These are phyloP conservation scores for Pomatostomus ruficeps DNA, from an alignment of 2,113 vertebrate species.

Conservation along the genomic window DNA sequence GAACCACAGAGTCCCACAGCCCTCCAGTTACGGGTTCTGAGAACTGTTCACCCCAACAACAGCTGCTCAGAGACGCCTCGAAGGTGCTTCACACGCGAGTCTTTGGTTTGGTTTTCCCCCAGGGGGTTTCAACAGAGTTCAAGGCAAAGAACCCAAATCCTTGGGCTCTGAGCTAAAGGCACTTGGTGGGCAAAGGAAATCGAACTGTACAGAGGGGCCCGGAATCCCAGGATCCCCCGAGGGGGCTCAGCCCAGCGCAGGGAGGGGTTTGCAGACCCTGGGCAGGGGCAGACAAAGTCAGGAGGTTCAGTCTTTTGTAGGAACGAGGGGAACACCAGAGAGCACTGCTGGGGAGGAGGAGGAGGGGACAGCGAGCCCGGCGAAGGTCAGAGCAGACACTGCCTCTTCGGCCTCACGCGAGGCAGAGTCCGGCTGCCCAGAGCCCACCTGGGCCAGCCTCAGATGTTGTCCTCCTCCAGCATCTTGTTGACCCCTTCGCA, in stretches of 20 bases:
- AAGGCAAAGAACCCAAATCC: background rate
- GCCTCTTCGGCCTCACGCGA: rapidly evolving
- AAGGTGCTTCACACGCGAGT: background rate
- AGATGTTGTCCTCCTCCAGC: conserved; percentile 89
- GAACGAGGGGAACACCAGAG: background rate
- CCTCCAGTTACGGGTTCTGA: rapidly evolving
- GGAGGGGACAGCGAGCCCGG: background rate
- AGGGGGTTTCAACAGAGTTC: background rate
- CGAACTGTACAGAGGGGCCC: background rate
- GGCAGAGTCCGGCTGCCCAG: background rate
- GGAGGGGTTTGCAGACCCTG: background rate
- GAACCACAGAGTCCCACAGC: rapidly evolving
- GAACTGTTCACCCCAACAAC: background rate
- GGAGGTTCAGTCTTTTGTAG: background rate
- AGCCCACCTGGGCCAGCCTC: background rate
- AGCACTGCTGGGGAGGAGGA: background rate
- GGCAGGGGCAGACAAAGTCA: background rate
- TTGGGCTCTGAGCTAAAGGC: background rate
- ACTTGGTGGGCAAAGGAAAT: conserved; percentile 10
- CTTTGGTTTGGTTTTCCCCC: background rate
- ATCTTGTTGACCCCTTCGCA: conserved; percentile 87
- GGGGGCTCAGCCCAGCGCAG: background rate
- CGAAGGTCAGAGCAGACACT: rapidly evolving
- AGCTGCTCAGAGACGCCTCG: background rate
- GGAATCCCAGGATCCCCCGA: background rate